Evolutionary conservation across 2,113 vertebrate species (phyloP), one percentile per base, ranked within the genome.

Genomic region (Eulacestoma nigropectus): DNA sequence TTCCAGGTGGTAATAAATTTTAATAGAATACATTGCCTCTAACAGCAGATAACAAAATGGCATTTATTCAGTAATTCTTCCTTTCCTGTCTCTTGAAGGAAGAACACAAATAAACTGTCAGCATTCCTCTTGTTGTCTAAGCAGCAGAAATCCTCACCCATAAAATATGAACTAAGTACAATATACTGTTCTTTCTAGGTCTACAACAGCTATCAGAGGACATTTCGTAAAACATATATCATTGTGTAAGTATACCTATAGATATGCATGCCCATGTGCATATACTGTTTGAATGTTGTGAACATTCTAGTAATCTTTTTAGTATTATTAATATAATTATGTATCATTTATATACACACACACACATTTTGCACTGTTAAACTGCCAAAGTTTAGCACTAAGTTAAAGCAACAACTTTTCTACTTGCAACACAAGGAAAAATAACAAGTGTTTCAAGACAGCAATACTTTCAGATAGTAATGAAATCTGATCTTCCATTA

Each of bases 341-440:
- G 13, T 27, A 20, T 3, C 3, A 47, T 68, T 62, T 2, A 2
- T 9, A 63, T 0, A 42, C 8, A 32, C 1, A 32, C 16, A 76
- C 13, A 41, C 21, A 49, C 5, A 56, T 30, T 93, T n/a, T 86
- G 29, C 44, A 76, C n/a, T 18, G 16, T 42, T 57, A 23, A 75
- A 79, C 22, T 8, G 17, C 22, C 8, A 0, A 47, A 56, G 26
- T 30, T 85, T 17, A 49, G 8, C 9, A 67, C 9, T 10, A 42
- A 79, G 26, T 76, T 68, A 4, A 79, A 80, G 26, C 11, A 7
- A 46, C 49, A 86, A 33, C 10, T 56, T 42, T 42, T 73, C 41
- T 60, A 30, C 18, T 42, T 79, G 30, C 11, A 73, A 91, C 3
- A 19, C 23, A 69, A 46, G 17, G 42, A 32, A 81, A 87, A 80